A percentile compares a stretch with the other conserved stretches of the same genome.
Conservation (phyloP, 2,797 vertebrate species). For the Acomys russatus region DNA sequence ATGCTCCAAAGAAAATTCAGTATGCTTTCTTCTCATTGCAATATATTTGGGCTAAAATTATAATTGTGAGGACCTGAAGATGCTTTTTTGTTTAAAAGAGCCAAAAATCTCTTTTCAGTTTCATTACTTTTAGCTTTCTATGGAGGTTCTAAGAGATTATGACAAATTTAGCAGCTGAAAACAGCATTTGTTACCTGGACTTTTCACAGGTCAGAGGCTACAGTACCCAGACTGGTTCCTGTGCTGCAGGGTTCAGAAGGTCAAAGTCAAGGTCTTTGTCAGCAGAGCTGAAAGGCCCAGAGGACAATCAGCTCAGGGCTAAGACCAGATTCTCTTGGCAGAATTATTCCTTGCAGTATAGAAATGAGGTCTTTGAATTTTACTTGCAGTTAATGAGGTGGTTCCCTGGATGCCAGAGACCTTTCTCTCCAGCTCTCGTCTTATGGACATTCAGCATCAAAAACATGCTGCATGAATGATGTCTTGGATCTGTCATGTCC, state of each 20-base stretch:
- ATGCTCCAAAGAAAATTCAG: conserved; percentile 22
- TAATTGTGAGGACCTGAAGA: neutral
- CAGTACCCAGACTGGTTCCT: neutral
- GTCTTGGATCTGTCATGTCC: neutral
- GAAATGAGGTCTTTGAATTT: neutral
- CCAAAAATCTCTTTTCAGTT: neutral
- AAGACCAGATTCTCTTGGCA: neutral
- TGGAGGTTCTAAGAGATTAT: neutral
- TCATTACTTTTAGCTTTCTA: neutral
- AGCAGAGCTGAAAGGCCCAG: rapidly evolving
- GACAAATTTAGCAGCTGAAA: neutral
- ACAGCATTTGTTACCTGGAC: neutral
- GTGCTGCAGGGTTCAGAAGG: neutral
- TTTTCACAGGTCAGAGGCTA: neutral
- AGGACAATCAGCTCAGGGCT: neutral
- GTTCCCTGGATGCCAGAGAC: neutral
- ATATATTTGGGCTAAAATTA: neutral
- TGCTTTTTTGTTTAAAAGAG: neutral
- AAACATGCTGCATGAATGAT: neutral
- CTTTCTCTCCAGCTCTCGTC: neutral
- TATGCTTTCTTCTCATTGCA: neutral
- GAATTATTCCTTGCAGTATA: neutral
- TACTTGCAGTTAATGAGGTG: neutral
- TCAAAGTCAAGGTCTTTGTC: neutral
- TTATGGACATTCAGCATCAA: rapidly evolving